Percentiles rank a stretch among this genome's conserved stretches.
These are phyloP conservation scores for Abrostola tripartita DNA, from an alignment of 2,888 invertebrate species.

Conservation along the genomic window DNA sequence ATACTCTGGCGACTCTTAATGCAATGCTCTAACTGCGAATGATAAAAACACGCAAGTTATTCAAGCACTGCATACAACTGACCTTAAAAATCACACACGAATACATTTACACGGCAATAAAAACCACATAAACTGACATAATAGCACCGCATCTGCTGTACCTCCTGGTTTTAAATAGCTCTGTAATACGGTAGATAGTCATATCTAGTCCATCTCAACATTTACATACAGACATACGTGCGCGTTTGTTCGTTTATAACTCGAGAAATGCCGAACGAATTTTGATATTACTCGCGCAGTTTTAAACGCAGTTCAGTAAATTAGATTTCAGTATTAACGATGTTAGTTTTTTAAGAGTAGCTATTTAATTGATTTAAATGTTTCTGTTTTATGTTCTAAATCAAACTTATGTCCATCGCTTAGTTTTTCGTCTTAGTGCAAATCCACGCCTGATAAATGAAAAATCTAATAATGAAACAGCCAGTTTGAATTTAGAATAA, in stretches of 20 bases:
- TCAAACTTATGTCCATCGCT: too few species aligned
- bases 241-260: slow-evolving; percentile 40
- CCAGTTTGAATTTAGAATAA: too few species aligned
- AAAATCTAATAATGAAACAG: too few species aligned
- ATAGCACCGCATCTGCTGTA: slow-evolving; percentile 48
- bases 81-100: slow-evolving; percentile 16
- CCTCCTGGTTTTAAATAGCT: slow-evolving; percentile 54
- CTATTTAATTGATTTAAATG: too few species aligned
- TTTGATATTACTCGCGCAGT: slow-evolving; percentile 21
- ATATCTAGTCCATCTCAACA: slow-evolving; percentile 51
- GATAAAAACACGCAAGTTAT: slow-evolving; percentile 7
- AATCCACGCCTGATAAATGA: too few species aligned
- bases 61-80: slow-evolving; percentile 13
- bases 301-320: too few species aligned
- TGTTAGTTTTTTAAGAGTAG: too few species aligned
- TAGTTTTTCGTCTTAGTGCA: too few species aligned
- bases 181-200: slow-evolving; percentile 53
- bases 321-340: too few species aligned
- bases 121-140: slow-evolving; percentile 54
- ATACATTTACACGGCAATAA: slow-evolving; percentile 51
- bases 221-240: slow-evolving; percentile 43
- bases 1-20: too few species aligned
- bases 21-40: background rate
- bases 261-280: slow-evolving; percentile 32
- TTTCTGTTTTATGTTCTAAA: too few species aligned